Percentiles rank a stretch among this genome's conserved stretches.
These are phyloP conservation scores for Drosophila leonis DNA, from an alignment of 2,888 invertebrate species.

Conservation along the genomic window DNA sequence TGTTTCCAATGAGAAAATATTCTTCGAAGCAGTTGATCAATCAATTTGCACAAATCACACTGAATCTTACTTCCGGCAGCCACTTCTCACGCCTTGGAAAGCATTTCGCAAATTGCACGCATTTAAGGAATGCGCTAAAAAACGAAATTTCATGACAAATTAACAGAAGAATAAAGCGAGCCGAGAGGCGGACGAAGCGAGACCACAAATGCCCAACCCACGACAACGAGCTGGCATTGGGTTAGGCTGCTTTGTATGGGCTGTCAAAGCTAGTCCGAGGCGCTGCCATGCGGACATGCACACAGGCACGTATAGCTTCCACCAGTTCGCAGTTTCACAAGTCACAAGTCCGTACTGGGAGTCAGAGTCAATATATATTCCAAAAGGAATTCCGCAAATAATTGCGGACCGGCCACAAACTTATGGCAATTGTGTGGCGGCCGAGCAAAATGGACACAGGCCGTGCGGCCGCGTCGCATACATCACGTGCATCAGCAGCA, in stretches of 20 bases:
- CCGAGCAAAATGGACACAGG: slow-evolving; percentile 34
- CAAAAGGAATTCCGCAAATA: slow-evolving; percentile 82
- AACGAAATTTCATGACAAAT: slow-evolving; percentile 76
- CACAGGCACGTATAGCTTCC: slow-evolving; percentile 40
- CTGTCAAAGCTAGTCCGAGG: slow-evolving; percentile 68
- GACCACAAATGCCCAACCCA: slow-evolving; percentile 45
- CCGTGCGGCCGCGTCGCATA: slow-evolving; percentile 63
- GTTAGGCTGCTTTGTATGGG: slow-evolving; percentile 76
- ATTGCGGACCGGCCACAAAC: slow-evolving; percentile 76
- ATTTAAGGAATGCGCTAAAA: slow-evolving; percentile 66
- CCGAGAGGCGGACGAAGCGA: slow-evolving; percentile 10
- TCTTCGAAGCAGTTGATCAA: background rate
- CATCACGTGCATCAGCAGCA: slow-evolving; percentile 71
- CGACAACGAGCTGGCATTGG: slow-evolving; percentile 46
- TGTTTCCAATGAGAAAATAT: background rate
- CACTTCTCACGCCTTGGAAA: slow-evolving; percentile 18
- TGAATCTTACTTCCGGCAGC: background rate
- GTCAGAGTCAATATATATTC: slow-evolving; percentile 82
- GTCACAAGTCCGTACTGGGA: slow-evolving; percentile 41
- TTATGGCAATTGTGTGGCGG: slow-evolving; percentile 77
- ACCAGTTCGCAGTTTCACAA: slow-evolving; percentile 29
- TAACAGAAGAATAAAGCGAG: slow-evolving; percentile 54
- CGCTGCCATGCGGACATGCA: slow-evolving; percentile 48
- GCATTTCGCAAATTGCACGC: slow-evolving; percentile 28
- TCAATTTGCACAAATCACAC: background rate